Evolutionary conservation across 2,888 invertebrate genomes (phyloP).

Genomic region (Desoria tigrina): DNA sequence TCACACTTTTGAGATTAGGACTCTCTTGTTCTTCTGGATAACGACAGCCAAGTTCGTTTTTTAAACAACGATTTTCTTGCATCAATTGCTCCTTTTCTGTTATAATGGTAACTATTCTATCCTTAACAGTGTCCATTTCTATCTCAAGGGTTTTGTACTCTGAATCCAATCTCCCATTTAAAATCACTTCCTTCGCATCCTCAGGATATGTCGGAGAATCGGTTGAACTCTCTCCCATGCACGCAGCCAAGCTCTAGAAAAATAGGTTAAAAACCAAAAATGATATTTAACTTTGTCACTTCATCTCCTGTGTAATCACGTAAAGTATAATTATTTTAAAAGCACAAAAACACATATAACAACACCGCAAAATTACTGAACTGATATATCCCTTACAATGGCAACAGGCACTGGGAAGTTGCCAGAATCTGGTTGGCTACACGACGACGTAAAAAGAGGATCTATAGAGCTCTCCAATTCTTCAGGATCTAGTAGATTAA

Average conservation of each 20-base stretch:
- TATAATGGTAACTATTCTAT: slow-evolving; percentile 55
- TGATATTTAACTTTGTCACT: slow-evolving; percentile 8
- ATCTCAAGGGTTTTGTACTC: slow-evolving; percentile 54
- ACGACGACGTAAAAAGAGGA: slow-evolving; percentile 20
- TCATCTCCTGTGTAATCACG: background rate
- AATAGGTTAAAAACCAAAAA: slow-evolving; percentile 19
- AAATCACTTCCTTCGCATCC: slow-evolving; percentile 1
- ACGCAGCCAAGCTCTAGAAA: slow-evolving; percentile 42
- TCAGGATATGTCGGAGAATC: slow-evolving; percentile 25
- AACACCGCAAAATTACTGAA: too few species aligned
- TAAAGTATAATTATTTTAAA: slow-evolving; percentile 1
- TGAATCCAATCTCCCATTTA: slow-evolving; percentile 46
- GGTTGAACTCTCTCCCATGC: slow-evolving; percentile 48
- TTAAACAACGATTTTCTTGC: slow-evolving; percentile 55
- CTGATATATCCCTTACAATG: slow-evolving; percentile 33
- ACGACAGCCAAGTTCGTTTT: slow-evolving; percentile 3
- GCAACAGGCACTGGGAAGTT: slow-evolving; percentile 41
- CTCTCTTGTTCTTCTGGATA: slow-evolving; percentile 1
- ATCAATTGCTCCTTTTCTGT: slow-evolving; percentile 55
- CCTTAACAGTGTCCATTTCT: slow-evolving; percentile 54
- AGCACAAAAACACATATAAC: too few species aligned
- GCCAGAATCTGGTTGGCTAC: slow-evolving; percentile 41
- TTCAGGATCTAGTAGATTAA: slow-evolving; percentile 37
- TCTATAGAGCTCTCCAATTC: slow-evolving; percentile 47
- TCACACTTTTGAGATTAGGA: slow-evolving; percentile 10